Evolutionary conservation across 2,797 vertebrate genomes (phyloP), one percentile per base, ranked within the genome.

Genomic region (Phalloptychus januarius): DNA sequence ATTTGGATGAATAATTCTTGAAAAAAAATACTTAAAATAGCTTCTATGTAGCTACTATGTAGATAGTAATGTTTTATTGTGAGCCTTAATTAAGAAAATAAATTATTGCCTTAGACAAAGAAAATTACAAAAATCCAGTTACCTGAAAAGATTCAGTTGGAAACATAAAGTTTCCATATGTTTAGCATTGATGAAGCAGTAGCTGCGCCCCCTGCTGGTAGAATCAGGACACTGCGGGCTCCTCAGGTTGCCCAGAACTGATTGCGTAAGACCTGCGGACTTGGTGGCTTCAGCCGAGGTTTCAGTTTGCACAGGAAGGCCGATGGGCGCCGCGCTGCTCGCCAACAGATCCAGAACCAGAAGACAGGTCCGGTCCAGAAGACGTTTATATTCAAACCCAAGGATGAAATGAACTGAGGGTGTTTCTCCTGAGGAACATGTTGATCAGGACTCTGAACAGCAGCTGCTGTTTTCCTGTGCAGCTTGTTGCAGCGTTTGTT

Each of bases 401-500:
- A 52, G 36, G 23, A 38, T 12, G 23, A 16, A 12, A 0, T 40
- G 8, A 67, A 40, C 20, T 40, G 4, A 18, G 23, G 4, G 4
- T 36, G n/a, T 58, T 28, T 1, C 52, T 3, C n/a, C 28, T 2
- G 23, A 50, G 6, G 20, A 50, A 7, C 20, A 2, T 28, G 25
- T 13, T 28, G 10, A 28, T 31, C 58, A 16, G 56, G 11, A 58
- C 12, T 16, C 13, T 15, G 4, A 7, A 12, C 54, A 56, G 54
- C 33, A 63, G 31, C 58, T 3, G n/a, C 5, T 18, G 18, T 25
- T 23, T 67, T 67, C 36, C 10, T 40, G 33, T n/a, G 50, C 50
- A 54, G 23, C 50, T 54, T 11, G n/a, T 67, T 67, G 63, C 36
- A 61, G 58, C 76, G 80, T 83, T 63, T 11, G 78, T n/a, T 7